Percentiles rank a stretch among this genome's conserved stretches.
These are phyloP conservation scores for Tupaia chinensis DNA, from an alignment of 2,113 vertebrate species.

Conservation along the genomic window DNA sequence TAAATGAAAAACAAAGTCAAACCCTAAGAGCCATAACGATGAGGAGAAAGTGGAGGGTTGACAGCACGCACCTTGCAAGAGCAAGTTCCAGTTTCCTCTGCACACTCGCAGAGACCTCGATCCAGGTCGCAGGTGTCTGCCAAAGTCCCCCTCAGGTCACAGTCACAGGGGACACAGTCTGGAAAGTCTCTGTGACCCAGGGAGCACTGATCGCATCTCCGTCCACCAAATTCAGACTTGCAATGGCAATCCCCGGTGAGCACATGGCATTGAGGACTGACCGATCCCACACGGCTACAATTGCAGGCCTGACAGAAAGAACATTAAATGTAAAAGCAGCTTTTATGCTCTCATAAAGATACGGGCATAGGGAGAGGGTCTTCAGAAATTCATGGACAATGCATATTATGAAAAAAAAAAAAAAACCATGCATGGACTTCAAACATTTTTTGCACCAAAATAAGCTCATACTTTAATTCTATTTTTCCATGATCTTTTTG, in stretches of 20 bases:
- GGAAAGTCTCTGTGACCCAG: constrained; percentile 93
- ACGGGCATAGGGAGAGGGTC: too few species aligned
- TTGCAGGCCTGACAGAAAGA: constrained; percentile 89
- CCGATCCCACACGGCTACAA: constrained; percentile 90
- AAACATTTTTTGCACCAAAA: too few species aligned
- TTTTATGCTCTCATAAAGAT: background rate
- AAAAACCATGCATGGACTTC: too few species aligned
- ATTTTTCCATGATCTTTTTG: too few species aligned
- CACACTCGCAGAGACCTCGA: constrained; percentile 90
- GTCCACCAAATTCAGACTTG: constrained; percentile 87
- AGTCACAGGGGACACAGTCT: constrained; percentile 91
- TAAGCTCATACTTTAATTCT: too few species aligned
- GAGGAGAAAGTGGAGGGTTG: accelerated
- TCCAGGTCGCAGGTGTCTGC: constrained; percentile 87
- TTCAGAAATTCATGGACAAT: too few species aligned
- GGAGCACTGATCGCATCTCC: constrained; percentile 89
- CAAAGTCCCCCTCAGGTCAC: constrained; percentile 90
- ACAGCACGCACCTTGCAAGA: constrained; percentile 92
- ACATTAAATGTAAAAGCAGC: background rate
- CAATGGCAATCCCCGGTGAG: constrained; percentile 91
- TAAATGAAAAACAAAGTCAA: too few species aligned
- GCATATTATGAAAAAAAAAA: too few species aligned
- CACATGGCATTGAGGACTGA: constrained; percentile 87
- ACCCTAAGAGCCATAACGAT: background rate
- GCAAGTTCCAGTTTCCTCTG: constrained; percentile 88